A percentile compares a stretch with the other conserved stretches of the same genome.
Conservation (phyloP, 2,797 vertebrate species). For the Girardinus metallicus region DNA sequence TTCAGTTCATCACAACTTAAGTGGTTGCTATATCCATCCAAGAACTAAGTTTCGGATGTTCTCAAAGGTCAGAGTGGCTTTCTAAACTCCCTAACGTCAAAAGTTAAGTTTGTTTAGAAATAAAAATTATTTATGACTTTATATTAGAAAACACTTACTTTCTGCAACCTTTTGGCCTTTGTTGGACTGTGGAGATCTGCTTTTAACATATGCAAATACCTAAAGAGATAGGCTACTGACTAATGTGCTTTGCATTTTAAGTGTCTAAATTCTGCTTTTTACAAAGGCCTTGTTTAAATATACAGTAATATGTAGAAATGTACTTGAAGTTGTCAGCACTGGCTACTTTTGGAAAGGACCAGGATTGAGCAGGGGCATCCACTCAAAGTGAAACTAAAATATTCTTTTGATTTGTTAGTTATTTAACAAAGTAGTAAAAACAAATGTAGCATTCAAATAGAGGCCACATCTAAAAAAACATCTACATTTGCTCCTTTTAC, state of each 20-base stretch:
- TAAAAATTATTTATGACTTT: background rate
- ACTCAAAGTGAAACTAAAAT: background rate
- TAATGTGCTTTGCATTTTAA: background rate
- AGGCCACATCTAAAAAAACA: background rate
- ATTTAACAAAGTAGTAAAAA: background rate
- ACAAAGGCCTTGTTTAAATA: background rate
- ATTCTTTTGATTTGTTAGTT: background rate
- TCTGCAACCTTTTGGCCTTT: constrained; percentile 1
- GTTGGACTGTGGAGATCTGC: background rate
- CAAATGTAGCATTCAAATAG: background rate
- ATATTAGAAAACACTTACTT: background rate
- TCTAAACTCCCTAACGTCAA: background rate
- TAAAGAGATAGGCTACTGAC: background rate
- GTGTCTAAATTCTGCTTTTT: background rate
- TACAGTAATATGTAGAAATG: background rate
- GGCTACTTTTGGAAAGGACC: background rate
- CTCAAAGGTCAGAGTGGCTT: background rate
- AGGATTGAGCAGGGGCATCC: background rate
- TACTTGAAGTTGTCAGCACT: background rate
- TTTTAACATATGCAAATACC: background rate
- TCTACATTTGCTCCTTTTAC: background rate
- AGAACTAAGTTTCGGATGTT: background rate
- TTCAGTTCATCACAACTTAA: background rate
- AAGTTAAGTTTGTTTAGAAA: background rate
- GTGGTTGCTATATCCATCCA: background rate